Evolutionary conservation across 2,888 invertebrate genomes (phyloP), one percentile per base, ranked within the genome.

Genomic region (Phalangium opilio): DNA sequence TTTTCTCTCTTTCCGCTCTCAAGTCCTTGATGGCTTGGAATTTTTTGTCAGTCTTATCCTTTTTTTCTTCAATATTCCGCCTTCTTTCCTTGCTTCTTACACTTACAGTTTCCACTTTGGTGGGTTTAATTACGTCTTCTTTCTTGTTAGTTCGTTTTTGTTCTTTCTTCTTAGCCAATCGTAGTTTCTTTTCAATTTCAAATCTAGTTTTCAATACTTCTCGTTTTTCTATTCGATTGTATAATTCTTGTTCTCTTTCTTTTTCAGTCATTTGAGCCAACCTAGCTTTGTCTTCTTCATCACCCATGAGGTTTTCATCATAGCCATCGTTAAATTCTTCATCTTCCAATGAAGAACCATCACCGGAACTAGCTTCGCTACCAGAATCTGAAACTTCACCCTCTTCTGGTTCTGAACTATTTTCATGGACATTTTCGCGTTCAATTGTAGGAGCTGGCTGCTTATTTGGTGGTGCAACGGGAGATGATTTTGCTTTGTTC

Each of bases 291-390:
- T 96, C 96, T 57, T 89, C 93, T 50, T 86, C 91, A 66, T 95
- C 93, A 0, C 93, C 93, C 82, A 95, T 93, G 21, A 95, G 74
- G 63, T 95, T 85, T 54, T 95, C 93, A 64, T 93, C 95, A 60
- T 85, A 91, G 53, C 95, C 95, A 70, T 96, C 95, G 63, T 90
- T 82, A 63, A 93, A 95, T 66, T 91, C 90, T 56, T 85, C 59
- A 11, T 45, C 43, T 11, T 55, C 57, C 17, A 56, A 56, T 10
- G 50, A 52, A 58, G 43, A 52, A 47, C 50, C 58, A 21, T 49
- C 55, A 10, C 47, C 53, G 11, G 55, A 55, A 5, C 47, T 48
- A 12, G 48, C 44, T 32, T 43, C 51, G 39, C 49, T 49, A 3
- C 38, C 53, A 5, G 50, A 50, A 35, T 53, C 53, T 0, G 55